These are phyloP conservation scores for Chlamydotis undulata DNA, from an alignment of 2,113 vertebrate species.

Conservation along the genomic window DNA sequence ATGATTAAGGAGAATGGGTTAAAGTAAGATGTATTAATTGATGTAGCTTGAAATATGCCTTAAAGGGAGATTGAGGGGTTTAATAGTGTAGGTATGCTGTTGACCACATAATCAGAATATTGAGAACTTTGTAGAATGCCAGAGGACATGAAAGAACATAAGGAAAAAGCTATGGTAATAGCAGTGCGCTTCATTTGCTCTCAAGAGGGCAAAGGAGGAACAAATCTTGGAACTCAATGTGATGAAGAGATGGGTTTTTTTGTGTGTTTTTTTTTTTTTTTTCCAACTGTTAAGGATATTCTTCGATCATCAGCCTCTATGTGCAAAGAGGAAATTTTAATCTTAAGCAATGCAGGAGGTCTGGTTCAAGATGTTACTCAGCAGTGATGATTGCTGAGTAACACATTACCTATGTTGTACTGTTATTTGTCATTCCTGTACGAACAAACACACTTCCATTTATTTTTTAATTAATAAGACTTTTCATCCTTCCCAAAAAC, in stretches of 20 bases:
- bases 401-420: background rate
- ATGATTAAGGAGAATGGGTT: background rate
- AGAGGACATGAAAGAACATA: background rate
- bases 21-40: background rate
- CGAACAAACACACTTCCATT: background rate
- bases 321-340: background rate
- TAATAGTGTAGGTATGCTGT: background rate
- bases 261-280: background rate
- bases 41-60: background rate
- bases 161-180: background rate
- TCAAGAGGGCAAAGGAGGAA: background rate
- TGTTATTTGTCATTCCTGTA: background rate
- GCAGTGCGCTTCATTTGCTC: background rate
- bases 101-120: background rate
- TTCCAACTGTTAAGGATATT: background rate
- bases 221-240: background rate
- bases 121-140: background rate
- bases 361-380: background rate
- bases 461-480: background rate
- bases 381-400: background rate
- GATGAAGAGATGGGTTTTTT: background rate
- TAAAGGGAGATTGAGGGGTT: background rate
- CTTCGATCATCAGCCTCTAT: background rate
- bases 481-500: background rate
- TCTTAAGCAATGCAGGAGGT: background rate